Base-by-base conservation (phyloP, 1,140 invertebrate genomes). In the Diachasmimorpha longicaudata region DNA sequence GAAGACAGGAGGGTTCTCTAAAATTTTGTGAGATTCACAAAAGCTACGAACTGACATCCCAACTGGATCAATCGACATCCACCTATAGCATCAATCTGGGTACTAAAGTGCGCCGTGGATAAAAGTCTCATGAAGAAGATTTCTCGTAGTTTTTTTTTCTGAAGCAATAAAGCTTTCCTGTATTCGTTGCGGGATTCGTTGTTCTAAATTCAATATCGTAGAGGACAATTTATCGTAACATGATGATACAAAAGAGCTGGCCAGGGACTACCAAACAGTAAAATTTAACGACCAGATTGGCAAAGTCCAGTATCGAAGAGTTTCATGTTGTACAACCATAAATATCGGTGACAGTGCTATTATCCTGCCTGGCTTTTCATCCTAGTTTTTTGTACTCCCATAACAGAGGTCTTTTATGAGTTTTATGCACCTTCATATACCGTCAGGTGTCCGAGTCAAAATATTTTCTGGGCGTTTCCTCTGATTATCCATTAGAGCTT, bases 261-360 rank as follows among this genome's bases (percentile, higher is more conserved):
- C 19, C 23, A 63, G 77, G 71, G 74, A 80, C 76, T 77, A 78
- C 76, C 77, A 74, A 74, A 77, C 77, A 68, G 36, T 68, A 74
- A 75, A 80, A 76, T 76, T 79, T 79, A 68, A 77, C 58, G 58
- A 63, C 14, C 58, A 63, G 21, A 6, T 14, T 23, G 58, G 58
- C 58, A 63, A 63, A 4, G 58, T 63, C 68, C 74, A 36, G 44
- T 77, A 76, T 74, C 77, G 75, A 77, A 78, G 76, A 77, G 70
- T 77, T 81, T 79, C 77, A 58, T 55, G 48, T 31, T 55, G 16
- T 46, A 66, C 72, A 31, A 52, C 58, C 25, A 68, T 77, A 77
- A 77, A 77, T 72, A 72, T 72, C 66, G 46, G 39, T 25, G 52
- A 67, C 55, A 36, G 36, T 68, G 48, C 69, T 69, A 52, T 75